Base-by-base conservation (phyloP, 2,797 vertebrate genomes). In the Chelidonichthys spinosus region DNA sequence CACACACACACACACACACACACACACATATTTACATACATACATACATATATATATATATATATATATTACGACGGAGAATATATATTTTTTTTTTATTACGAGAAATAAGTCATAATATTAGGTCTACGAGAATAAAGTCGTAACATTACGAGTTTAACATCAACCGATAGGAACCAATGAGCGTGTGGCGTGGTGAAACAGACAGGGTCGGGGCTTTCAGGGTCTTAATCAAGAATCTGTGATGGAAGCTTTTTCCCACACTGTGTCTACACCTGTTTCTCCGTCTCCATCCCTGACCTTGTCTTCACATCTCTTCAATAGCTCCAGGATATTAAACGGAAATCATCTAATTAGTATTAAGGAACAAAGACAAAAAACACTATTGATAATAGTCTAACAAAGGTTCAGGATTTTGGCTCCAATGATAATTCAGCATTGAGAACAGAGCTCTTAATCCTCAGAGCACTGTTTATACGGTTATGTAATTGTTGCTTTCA, bases 401-500 rank as follows among this genome's bases (percentile, higher is more conserved):
- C 32, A 72, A 76, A 77, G 55, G 71, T 68, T 78, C 7, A 4
- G 15, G 50, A 79, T 76, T 74, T 73, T 69, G 63, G 17, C 69
- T 61, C 67, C 47, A 65, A 46, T 67, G 59, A 76, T 72, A 53
- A 69, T 43, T 74, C 60, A 73, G 66, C 66, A 58, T 79, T 81
- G 15, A 68, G 11, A 63, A 63, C 33, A 69, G 43, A 73, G 54
- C 66, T 84, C 71, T 67, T 79, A 78, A 84, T 80, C 67, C 60
- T 77, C 79, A 81, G 49, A 85, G 15, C 50, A 69, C 32, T 68
- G 76, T 81, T 83, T 77, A 66, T 42, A 74, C 32, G 17, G 18
- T 85, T 81, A 68, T 72, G 43, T 83, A 82, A 86, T 78, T 60
- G 54, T 79, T 85, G 58, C 63, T 80, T 84, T 82, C 62, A 46